phyloP scores from a whole-genome alignment of 2,888 invertebrate genomes.

The Copidosoma aretas region DNA sequence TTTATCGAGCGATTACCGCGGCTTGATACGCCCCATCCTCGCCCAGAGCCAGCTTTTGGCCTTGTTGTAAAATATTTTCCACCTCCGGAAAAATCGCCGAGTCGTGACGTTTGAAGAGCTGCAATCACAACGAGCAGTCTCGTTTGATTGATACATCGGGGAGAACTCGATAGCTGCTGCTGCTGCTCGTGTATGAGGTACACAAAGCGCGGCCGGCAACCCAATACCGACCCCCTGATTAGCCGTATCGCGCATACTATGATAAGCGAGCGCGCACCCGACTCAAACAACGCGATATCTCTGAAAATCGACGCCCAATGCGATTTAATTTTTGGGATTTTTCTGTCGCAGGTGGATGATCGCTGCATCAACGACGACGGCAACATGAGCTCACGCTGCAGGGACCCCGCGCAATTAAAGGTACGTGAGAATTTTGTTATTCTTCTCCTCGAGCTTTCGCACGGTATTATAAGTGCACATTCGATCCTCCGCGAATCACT shows the following conservation, averaged over 20 bases:
- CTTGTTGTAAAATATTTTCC: no score
- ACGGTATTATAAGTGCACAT: no score
- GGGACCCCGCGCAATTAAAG: background rate
- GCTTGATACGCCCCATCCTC: background rate
- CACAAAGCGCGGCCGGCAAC: no score
- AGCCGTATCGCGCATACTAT: background rate
- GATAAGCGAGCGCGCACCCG: background rate
- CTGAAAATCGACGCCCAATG: background rate
- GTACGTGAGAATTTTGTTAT: background rate
- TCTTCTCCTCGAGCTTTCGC: no score
- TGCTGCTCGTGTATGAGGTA: no score
- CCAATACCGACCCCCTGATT: background rate
- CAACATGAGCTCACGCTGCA: background rate
- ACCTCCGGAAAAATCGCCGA: no score
- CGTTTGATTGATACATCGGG: no score
- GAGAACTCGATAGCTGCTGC: no score
- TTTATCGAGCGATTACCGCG: constrained; percentile 16
- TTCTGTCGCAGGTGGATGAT: background rate
- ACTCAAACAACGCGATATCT: background rate
- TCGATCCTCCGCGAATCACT: no score
- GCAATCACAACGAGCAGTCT: no score
- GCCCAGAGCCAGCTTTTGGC: no score
- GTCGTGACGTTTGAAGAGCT: no score
- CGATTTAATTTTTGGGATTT: background rate
- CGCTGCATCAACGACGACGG: background rate